A percentile compares a stretch with the other conserved stretches of the same genome.
Evolutionary conservation across 2,888 invertebrate species (phyloP).

Genomic region (Cyclophora punctaria): DNA sequence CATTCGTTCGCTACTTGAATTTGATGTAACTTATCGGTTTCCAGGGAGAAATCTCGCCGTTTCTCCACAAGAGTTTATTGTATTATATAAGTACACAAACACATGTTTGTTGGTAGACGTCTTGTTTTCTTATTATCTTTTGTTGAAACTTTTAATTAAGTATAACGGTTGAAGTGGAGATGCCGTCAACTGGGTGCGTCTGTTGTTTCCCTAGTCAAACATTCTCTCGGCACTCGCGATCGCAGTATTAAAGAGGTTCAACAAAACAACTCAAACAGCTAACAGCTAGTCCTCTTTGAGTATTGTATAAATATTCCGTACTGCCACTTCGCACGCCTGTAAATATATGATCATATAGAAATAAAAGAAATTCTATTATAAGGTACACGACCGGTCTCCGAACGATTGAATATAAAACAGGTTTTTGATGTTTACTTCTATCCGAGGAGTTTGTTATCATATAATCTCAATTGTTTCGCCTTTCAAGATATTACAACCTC

Average conservation of each 20-base stretch:
- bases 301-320: slow-evolving; percentile 1
- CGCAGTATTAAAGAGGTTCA: slow-evolving; percentile 3
- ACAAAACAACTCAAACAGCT: slow-evolving; percentile 8
- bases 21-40: slow-evolving; percentile 32
- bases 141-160: slow-evolving; percentile 32
- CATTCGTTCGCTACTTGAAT: slow-evolving; percentile 40
- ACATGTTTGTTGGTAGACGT: slow-evolving; percentile 11
- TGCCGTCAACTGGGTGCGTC: slow-evolving; percentile 10
- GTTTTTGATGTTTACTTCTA: slow-evolving; percentile 25
- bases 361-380: slow-evolving; percentile 21
- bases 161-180: slow-evolving; percentile 12
- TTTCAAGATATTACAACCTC: slow-evolving; percentile 19
- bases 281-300: slow-evolving; percentile 7
- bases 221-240: slow-evolving; percentile 5
- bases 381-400: slow-evolving; percentile 14
- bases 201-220: slow-evolving; percentile 3
- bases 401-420: slow-evolving; percentile 28
- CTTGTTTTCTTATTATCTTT: slow-evolving; percentile 23
- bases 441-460: slow-evolving; percentile 23
- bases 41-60: slow-evolving; percentile 10
- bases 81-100: slow-evolving; percentile 4
- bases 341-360: slow-evolving; percentile 21
- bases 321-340: slow-evolving; percentile 4
- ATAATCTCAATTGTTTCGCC: slow-evolving; percentile 26
- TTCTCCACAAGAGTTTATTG: slow-evolving; percentile 10